Evolutionary conservation across 2,113 vertebrate genomes (phyloP).

Genomic region (Rhynchopsitta pachyrhyncha): DNA sequence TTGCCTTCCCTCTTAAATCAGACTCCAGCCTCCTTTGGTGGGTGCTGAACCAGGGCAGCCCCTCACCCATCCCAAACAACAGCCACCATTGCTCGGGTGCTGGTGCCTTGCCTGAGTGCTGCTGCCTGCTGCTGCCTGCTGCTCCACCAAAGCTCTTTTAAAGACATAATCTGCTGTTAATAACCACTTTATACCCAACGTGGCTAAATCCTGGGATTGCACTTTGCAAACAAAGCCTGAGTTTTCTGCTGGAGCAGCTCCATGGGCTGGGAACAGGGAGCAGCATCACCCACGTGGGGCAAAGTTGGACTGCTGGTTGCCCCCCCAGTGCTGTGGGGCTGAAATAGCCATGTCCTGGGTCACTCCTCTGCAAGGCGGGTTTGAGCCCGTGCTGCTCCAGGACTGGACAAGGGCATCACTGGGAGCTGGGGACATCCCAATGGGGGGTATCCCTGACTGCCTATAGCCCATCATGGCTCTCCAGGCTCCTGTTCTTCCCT

Average conservation of each 20-base stretch:
- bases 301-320: rapidly evolving
- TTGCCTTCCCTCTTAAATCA: background rate
- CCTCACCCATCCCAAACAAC: background rate
- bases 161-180: background rate
- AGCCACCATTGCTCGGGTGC: background rate
- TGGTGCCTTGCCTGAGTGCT: background rate
- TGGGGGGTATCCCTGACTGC: too few species aligned
- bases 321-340: background rate
- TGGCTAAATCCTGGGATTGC: background rate
- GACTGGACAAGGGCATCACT: background rate
- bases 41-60: background rate
- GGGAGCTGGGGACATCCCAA: background rate
- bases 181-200: background rate
- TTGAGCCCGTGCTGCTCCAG: rapidly evolving
- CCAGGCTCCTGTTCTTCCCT: background rate
- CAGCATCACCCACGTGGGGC: background rate
- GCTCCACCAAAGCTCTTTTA: background rate
- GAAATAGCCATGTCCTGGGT: background rate
- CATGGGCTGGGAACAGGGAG: background rate
- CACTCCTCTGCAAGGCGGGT: background rate
- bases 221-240: background rate
- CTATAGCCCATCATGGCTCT: background rate
- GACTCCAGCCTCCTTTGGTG: background rate
- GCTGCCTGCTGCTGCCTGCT: background rate
- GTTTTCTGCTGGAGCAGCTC: background rate